phyloP scores from a whole-genome alignment of 2,888 invertebrate genomes.

The Oscheius onirici region DNA sequence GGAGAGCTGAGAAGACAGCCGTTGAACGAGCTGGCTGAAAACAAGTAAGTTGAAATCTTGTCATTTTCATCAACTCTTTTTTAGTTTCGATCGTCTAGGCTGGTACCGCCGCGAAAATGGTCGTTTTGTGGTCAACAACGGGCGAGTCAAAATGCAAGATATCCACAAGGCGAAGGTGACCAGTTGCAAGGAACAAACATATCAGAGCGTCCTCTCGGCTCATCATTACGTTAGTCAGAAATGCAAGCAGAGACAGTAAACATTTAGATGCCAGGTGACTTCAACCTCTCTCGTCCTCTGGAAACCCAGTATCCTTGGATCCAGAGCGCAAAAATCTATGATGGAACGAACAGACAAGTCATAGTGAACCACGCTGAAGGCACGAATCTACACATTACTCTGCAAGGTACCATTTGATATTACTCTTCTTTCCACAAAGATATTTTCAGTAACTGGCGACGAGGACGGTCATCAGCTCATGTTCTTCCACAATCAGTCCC shows the following conservation, averaged over 20 bases:
- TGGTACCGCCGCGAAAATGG: slow-evolving; percentile 66
- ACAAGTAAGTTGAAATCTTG: slow-evolving; percentile 68
- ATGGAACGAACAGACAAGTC: slow-evolving; percentile 60
- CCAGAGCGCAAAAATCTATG: slow-evolving; percentile 63
- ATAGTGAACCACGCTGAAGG: slow-evolving; percentile 67
- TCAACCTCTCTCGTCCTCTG: slow-evolving; percentile 59
- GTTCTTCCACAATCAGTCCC: slow-evolving; percentile 68
- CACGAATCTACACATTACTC: slow-evolving; percentile 63
- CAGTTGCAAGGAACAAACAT: slow-evolving; percentile 69
- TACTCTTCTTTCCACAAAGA: background rate
- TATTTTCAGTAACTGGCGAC: slow-evolving; percentile 46
- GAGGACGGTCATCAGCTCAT: slow-evolving; percentile 47
- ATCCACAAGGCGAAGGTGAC: slow-evolving; percentile 67
- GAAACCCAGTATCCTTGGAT: slow-evolving; percentile 63
- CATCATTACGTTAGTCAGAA: slow-evolving; percentile 60
- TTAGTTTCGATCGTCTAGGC: slow-evolving; percentile 68
- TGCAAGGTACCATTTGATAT: slow-evolving; percentile 48
- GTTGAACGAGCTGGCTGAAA: slow-evolving; percentile 67
- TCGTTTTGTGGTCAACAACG: slow-evolving; percentile 64
- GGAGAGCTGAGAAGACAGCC: slow-evolving; percentile 63
- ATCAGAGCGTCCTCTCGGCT: slow-evolving; percentile 62
- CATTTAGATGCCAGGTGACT: slow-evolving; percentile 52
- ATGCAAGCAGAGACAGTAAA: background rate
- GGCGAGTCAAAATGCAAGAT: slow-evolving; percentile 64
- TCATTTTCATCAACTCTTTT: too few species aligned